A percentile compares a stretch with the other conserved stretches of the same genome.
Evolutionary conservation across 2,113 vertebrate genomes (phyloP).

Genomic region (Stigmatopora nigra): DNA sequence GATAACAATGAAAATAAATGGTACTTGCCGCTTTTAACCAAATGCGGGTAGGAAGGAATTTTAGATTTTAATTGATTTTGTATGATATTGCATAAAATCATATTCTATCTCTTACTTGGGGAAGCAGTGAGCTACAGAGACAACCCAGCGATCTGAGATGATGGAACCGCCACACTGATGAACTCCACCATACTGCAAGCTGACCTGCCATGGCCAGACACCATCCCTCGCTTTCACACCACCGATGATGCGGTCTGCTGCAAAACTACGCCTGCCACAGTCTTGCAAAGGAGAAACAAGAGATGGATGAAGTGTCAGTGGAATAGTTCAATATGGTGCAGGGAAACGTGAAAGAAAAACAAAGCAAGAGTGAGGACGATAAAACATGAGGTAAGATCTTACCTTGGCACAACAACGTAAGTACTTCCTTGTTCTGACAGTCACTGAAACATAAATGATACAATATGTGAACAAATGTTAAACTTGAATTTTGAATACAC

Average conservation of each 20-base stretch:
- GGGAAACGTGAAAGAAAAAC: not conserved
- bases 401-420: constrained; percentile 73
- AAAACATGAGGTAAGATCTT: constrained; percentile 23
- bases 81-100: not conserved
- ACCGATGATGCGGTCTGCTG: constrained; percentile 80
- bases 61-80: too few relatives aligned
- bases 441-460: constrained; percentile 57
- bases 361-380: constrained; percentile 19
- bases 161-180: constrained; percentile 84
- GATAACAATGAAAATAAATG: too few relatives aligned
- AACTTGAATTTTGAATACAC: not conserved
- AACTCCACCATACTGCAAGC: constrained; percentile 77
- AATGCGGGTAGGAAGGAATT: too few relatives aligned
- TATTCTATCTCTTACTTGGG: constrained; percentile 71
- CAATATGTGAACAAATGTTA: constrained; percentile 19
- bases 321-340: not conserved
- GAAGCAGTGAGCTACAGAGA: constrained; percentile 87
- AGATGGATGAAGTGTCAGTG: not conserved
- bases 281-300: constrained; percentile 53
- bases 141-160: constrained; percentile 81
- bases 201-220: constrained; percentile 88
- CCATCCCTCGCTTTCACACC: constrained; percentile 78
- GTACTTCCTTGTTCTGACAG: constrained; percentile 70
- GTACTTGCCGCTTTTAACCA: too few relatives aligned
- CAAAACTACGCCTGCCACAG: constrained; percentile 79